Percentiles rank a stretch among this genome's conserved stretches.
phyloP scores from a whole-genome alignment of 2,797 vertebrate species.

The Takifugu ocellatus region DNA sequence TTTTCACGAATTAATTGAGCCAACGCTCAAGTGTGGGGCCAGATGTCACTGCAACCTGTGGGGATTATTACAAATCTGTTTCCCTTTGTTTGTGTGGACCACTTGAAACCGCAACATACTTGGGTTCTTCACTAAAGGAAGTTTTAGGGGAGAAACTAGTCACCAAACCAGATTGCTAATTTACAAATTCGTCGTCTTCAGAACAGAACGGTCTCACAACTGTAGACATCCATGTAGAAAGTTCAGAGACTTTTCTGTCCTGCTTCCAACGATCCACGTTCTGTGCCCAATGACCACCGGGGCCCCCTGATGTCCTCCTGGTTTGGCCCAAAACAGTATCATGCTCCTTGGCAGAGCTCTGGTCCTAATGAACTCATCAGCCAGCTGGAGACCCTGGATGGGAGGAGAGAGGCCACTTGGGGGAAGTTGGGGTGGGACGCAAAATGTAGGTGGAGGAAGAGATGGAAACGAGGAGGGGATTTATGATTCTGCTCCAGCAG shows the following conservation, averaged over 20 bases:
- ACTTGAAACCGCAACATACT: constrained; percentile 51
- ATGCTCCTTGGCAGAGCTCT: constrained; percentile 72
- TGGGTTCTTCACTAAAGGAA: constrained; percentile 34
- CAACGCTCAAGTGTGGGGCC: constrained; percentile 67
- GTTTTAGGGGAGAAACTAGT: constrained; percentile 46
- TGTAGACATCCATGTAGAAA: constrained; percentile 57
- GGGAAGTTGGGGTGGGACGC: constrained; percentile 36
- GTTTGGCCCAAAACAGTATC: constrained; percentile 59
- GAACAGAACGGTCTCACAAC: constrained; percentile 37
- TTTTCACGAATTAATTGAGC: constrained; percentile 74
- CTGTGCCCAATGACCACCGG: constrained; percentile 67
- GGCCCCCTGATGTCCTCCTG: constrained; percentile 64
- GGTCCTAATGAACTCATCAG: constrained; percentile 80
- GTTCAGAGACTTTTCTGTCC: constrained; percentile 61
- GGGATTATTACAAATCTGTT: constrained; percentile 77
- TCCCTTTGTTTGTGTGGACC: constrained; percentile 68
- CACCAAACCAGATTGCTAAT: constrained; percentile 69
- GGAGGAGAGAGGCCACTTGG: constrained; percentile 48
- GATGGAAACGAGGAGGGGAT: constrained; percentile 18
- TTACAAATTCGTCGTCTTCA: constrained; percentile 54
- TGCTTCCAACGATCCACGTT: constrained; percentile 55
- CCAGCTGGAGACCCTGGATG: constrained; percentile 76
- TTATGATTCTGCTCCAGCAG: constrained; percentile 1
- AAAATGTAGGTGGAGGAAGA: constrained; percentile 28
- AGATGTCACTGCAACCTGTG: constrained; percentile 75